These are phyloP conservation scores for Chymomyza costata DNA, from an alignment of 1,140 invertebrate species.

Conservation along the genomic window DNA sequence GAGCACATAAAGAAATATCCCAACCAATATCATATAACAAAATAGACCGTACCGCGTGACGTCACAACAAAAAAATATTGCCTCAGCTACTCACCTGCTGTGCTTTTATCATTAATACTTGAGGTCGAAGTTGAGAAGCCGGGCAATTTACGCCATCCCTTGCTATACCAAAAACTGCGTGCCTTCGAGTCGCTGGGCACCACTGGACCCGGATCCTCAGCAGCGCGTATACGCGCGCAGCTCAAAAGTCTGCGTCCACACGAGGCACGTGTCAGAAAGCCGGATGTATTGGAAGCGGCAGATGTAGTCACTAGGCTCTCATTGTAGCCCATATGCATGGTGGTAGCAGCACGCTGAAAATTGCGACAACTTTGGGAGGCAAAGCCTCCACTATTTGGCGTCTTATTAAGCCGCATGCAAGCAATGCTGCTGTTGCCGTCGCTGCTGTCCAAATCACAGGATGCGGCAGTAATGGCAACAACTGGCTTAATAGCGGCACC, in stretches of 20 bases:
- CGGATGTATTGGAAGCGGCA: slow-evolving; percentile 7
- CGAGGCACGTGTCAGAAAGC: slow-evolving; percentile 59
- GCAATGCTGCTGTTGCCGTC: slow-evolving; percentile 85
- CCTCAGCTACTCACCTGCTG: slow-evolving; percentile 80
- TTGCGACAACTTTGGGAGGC: slow-evolving; percentile 59
- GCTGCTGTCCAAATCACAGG: slow-evolving; percentile 84
- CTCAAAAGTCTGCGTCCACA: slow-evolving; percentile 59
- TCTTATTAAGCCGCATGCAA: slow-evolving; percentile 78
- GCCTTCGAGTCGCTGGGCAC: slow-evolving; percentile 62
- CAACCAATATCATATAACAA: no score
- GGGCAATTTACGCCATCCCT: slow-evolving; percentile 85
- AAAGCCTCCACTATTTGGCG: slow-evolving; percentile 49
- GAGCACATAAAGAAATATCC: no score
- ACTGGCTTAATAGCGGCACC: slow-evolving; percentile 39
- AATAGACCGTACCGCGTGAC: no score
- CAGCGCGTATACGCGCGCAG: slow-evolving; percentile 63
- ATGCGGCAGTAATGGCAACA: slow-evolving; percentile 31
- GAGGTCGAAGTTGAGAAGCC: slow-evolving; percentile 81
- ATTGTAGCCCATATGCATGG: slow-evolving; percentile 15
- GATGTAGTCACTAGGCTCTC: slow-evolving; percentile 12
- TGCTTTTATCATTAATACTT: slow-evolving; percentile 80
- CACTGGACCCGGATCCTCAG: slow-evolving; percentile 66
- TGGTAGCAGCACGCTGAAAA: slow-evolving; percentile 43
- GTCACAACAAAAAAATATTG: no score
- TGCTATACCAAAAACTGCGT: slow-evolving; percentile 83